Base-by-base conservation (phyloP, 2,888 invertebrate genomes). In the Aelia acuminata region DNA sequence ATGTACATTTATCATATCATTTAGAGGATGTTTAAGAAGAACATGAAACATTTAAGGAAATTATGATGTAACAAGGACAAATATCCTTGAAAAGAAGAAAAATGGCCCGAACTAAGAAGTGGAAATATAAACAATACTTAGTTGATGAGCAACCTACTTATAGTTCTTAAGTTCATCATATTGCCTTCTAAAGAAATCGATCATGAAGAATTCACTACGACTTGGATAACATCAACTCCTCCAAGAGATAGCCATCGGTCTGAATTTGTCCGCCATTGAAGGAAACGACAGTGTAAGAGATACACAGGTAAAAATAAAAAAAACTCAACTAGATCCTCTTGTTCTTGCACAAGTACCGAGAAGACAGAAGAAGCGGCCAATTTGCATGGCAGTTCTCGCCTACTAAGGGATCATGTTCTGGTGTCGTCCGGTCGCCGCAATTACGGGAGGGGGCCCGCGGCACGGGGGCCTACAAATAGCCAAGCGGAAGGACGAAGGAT, bases 391-490 rank as follows among this genome's bases (percentile, higher is more conserved):
- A 75, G 75, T 35, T 43, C 75, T 75, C 22, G 22, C 39, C 75
- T 20, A 20, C 39, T 35, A 75, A 75, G 75, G 75, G 75, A 75
- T 75, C 75, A 75, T 75, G 75, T 75, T 43, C 75, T 22, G 39
- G 39, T 75, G 75, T 75, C 75, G 35, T 75, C 75, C 39, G 39
- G 39, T 39, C 39, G 22, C 39, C 75, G 39, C 75, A 75, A 75
- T 75, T 75, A 75, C 75, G 75, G 75, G 39, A 75, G 75, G 39
- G 39, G 75, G 39, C 75, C 75, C 75, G 75, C 75, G 75, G 39
- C 75, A 75, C 35, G 75, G 26, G 75, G 39, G 39, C 75, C 75
- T 75, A 75, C 75, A 75, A 75, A 75, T 75, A 75, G 75, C 75
- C 39, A 10, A 75, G 75, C 75, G 75, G 75, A 75, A 75, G 75